Evolutionary conservation across 2,113 vertebrate species (phyloP).

Genomic region (Crotalus viridis): DNA sequence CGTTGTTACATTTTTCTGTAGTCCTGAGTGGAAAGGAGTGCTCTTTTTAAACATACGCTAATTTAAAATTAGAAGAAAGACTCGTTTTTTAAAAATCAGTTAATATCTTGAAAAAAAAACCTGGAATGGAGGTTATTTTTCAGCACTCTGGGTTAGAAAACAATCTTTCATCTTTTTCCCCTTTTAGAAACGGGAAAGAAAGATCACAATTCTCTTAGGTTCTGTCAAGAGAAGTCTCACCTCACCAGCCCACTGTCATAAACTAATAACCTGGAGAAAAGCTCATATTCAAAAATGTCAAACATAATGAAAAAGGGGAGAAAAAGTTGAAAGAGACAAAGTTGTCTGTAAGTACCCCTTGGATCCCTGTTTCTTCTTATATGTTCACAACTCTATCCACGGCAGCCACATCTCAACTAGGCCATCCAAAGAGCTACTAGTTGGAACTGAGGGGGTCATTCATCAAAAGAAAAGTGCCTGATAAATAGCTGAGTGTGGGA

Average conservation of each 20-base stretch:
- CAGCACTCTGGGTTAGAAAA: conserved; percentile 29
- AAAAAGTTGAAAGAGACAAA: neutral
- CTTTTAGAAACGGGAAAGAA: conserved; percentile 8
- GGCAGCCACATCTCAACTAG: conserved; percentile 7
- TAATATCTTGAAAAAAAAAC: neutral
- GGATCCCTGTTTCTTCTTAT: neutral
- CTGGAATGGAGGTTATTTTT: neutral
- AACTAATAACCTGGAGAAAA: conserved; percentile 31
- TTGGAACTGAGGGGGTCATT: conserved; percentile 42
- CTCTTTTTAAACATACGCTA: conserved; percentile 18
- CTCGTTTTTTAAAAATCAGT: neutral
- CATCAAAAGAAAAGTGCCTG: conserved; percentile 34
- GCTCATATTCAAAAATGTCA: conserved; percentile 42
- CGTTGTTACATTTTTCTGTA: conserved; percentile 35
- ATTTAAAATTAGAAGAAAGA: conserved; percentile 32
- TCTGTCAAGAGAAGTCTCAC: conserved; percentile 34
- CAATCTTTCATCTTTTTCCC: neutral
- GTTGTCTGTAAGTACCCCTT: conserved; percentile 14
- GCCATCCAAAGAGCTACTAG: neutral
- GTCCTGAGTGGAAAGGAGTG: conserved; percentile 28
- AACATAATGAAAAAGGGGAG: conserved; percentile 28
- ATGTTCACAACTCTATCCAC: conserved; percentile 15
- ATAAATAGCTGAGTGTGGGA: conserved; percentile 37
- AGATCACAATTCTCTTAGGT: neutral
- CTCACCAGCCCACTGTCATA: conserved; percentile 28